Percentiles rank a stretch among this genome's conserved stretches.
Evolutionary conservation across 2,888 invertebrate genomes (phyloP).

Genomic region (Minunthozetes semirufus): DNA sequence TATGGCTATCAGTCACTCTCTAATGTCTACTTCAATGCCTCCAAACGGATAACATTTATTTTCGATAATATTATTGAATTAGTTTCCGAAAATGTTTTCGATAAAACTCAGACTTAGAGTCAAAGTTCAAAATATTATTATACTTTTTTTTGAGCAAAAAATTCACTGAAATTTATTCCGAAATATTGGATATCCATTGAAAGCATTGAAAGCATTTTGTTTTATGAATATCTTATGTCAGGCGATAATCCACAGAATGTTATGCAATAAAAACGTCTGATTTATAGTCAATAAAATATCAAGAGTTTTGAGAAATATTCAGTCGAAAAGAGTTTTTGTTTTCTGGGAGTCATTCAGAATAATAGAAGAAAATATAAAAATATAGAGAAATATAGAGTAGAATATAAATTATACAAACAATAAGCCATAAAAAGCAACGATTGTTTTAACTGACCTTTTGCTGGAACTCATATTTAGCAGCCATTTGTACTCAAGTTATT

Average conservation of each 20-base stretch:
- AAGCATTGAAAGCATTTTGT: neutral
- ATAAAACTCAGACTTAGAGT: neutral
- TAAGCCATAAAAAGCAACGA: neutral
- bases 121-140: neutral
- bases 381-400: neutral
- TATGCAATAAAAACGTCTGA: constrained; percentile 19
- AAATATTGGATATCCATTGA: neutral
- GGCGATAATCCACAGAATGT: neutral
- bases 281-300: constrained; percentile 13
- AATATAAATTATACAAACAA: constrained; percentile 4
- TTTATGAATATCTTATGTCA: constrained; percentile 6
- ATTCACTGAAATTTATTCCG: neutral
- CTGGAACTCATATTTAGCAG: constrained; percentile 11
- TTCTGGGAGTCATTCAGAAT: neutral
- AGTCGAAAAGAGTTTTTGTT: neutral
- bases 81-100: neutral
- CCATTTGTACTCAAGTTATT: constrained; percentile 19
- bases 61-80: neutral
- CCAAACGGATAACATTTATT: neutral
- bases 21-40: no score
- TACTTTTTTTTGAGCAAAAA: neutral
- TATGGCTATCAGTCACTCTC: neutral
- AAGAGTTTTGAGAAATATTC: neutral
- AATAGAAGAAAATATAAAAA: neutral
- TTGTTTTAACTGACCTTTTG: constrained; percentile 23